Evolutionary conservation across 2,797 vertebrate species (phyloP), one percentile per base, ranked within the genome.

Genomic region (Sebastes alutus): DNA sequence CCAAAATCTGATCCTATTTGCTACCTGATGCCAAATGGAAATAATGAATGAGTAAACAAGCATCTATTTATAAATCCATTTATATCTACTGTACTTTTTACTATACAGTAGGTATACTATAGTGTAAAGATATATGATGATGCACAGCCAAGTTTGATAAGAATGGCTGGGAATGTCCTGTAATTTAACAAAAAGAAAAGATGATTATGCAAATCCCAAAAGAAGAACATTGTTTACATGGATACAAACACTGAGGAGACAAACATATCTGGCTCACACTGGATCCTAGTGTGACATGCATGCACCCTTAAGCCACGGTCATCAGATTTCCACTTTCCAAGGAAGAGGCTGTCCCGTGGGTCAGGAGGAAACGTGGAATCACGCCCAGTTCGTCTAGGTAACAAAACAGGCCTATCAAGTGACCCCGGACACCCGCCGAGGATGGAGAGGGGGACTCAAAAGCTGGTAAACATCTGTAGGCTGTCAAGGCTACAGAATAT

Each of bases 251-350:
- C 38, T 46, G 16, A 30, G 35, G 12, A 82, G 69, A 84, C 77
- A 90, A 86, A 88, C 81, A 84, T 66, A 42, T 84, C 4, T 30
- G 11, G 32, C 69, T 72, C 16, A 76, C 20, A 18, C n/a, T 18
- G 25, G 38, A 77, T 77, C 72, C 67, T 84, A 70, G 62, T 23
- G 72, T 23, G 75, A 71, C 75, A 52, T 52, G 49, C 49, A 52
- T 52, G 49, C 49, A 52, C 49, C 49, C 49, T 52, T n/a, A 71
- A 32, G 46, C 74, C 64, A 79, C 11, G 58, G 59, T 90, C 60
- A 85, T 92, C 89, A 61, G 78, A 84, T 90, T 85, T 89, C 89
- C 62, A 72, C 59, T n/a, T 90, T 88, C 85, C 29, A 56, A 85
- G 82, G 83, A 88, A 65, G 55, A 72, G 46, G 23, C 25, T 65